Conservation (phyloP, 2,113 vertebrate genomes). For the Zapornia atra region DNA sequence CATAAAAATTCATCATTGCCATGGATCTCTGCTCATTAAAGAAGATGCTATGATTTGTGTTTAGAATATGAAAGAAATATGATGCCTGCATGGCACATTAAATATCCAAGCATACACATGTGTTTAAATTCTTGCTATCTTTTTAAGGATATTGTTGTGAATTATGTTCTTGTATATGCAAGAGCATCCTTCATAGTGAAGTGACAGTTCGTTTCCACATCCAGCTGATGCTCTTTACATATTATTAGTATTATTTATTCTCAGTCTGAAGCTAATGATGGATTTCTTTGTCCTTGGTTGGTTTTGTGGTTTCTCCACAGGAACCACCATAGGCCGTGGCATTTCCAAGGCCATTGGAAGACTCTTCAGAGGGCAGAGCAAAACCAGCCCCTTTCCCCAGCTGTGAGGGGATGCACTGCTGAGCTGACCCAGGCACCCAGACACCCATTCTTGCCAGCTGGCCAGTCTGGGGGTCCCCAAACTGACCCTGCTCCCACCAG, state of each 20-base stretch:
- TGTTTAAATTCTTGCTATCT: slow-evolving; percentile 66
- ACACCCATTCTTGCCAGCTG: fast-evolving
- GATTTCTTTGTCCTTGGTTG: slow-evolving; percentile 9
- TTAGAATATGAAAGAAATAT: slow-evolving; percentile 60
- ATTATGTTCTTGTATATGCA: slow-evolving; percentile 53
- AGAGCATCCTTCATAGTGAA: slow-evolving; percentile 45
- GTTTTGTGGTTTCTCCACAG: slow-evolving; percentile 43
- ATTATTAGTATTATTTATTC: slow-evolving; percentile 65
- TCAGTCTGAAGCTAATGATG: slow-evolving; percentile 11
- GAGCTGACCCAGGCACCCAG: fast-evolving
- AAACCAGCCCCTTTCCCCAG: fast-evolving
- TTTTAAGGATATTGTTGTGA: slow-evolving; percentile 57
- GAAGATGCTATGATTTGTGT: slow-evolving; percentile 49
- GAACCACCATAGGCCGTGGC: background rate
- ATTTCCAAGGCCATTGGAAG: background rate
- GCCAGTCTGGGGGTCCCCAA: fast-evolving
- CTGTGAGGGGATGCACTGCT: fast-evolving
- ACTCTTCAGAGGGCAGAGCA: background rate
- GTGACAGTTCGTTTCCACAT: slow-evolving; percentile 50
- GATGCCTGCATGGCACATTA: slow-evolving; percentile 43
- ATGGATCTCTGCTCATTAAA: slow-evolving; percentile 34
- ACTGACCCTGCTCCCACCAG: fast-evolving
- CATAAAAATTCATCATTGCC: slow-evolving; percentile 58
- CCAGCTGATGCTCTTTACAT: slow-evolving; percentile 58
- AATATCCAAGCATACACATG: slow-evolving; percentile 39